Percentiles rank a stretch among this genome's conserved stretches.
phyloP scores from a whole-genome alignment of 2,888 invertebrate genomes.

The Coelopa pilipes region DNA sequence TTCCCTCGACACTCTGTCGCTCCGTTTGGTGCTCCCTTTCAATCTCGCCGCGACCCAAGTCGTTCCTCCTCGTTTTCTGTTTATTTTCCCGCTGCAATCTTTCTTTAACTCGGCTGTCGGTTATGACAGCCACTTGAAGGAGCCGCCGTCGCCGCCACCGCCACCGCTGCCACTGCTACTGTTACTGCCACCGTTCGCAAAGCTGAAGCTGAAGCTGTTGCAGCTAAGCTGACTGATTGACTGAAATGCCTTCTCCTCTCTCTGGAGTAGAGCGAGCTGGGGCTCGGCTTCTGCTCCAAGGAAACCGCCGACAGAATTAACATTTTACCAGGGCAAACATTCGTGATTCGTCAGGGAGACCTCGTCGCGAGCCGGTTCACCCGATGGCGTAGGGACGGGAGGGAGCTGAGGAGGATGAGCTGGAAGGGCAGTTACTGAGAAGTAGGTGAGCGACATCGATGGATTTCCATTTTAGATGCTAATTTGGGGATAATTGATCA shows the following conservation, averaged over 20 bases:
- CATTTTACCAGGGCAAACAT: constrained; percentile 9
- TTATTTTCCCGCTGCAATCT: constrained; percentile 13
- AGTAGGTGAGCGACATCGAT: too few species aligned
- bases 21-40: too few species aligned
- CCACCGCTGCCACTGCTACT: neutral
- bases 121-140: constrained; percentile 13
- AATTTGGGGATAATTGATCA: too few species aligned
- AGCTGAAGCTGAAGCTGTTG: constrained; percentile 11
- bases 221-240: constrained; percentile 22
- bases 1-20: neutral
- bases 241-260: constrained; percentile 2
- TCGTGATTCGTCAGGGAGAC: constrained; percentile 3
- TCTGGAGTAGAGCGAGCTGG: neutral
- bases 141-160: too few species aligned
- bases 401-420: too few species aligned
- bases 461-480: too few species aligned
- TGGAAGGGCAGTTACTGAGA: too few species aligned
- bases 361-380: too few species aligned
- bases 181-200: neutral
- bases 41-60: too few species aligned
- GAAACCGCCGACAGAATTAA: neutral
- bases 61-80: too few species aligned
- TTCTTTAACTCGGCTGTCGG: constrained; percentile 17
- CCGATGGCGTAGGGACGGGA: too few species aligned
- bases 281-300: neutral